Base-by-base conservation (phyloP, 2,797 vertebrate genomes). In the Dromococcyx pavoninus region DNA sequence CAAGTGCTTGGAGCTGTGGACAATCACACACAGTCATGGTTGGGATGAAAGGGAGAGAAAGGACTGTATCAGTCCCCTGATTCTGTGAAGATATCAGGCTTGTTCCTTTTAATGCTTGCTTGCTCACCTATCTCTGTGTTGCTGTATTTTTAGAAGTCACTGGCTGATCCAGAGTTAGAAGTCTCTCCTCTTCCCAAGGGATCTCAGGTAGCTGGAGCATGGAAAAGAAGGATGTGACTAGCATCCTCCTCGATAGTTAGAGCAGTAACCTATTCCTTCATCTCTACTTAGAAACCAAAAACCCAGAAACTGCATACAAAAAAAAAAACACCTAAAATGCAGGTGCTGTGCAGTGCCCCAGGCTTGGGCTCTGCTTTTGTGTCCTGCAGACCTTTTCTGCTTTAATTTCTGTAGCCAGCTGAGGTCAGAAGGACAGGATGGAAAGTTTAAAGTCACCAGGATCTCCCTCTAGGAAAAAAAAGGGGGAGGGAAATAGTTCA, bases 201-300 rank as follows among this genome's bases (percentile, higher is more conserved):
- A 58, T 77, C 82, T 82, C 9, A 0, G 41, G 56, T 46, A 87
- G 89, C 89, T 85, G 81, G 37, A 75, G 74, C 87, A 39, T 56
- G 72, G 88, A 76, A 41, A 56, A 82, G 79, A 73, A 81, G 81
- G 89, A 85, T 96, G 70, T 76, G 90, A 86, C 90, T 80, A 33
- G 53, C 80, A 92, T 60, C 64, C 51, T 56, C 76, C 86, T 44
- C 35, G 19, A 1, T 2, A 75, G 58, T 70, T 77, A 15, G 51
- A 89, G 81, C 37, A 7, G 64, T 80, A 65, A 84, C 86, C 9
- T 28, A 25, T 73, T 86, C 90, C 80, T 94, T 80, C 33, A 28
- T 84, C 58, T 73, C 70, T 82, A 67, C 75, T 69, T 46, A 58
- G 69, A 85, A 81, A 83, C 73, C 79, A 66, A 41, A 58, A 27